Evolutionary conservation across 2,888 invertebrate genomes (phyloP).

Genomic region (Gryllus longicercus): DNA sequence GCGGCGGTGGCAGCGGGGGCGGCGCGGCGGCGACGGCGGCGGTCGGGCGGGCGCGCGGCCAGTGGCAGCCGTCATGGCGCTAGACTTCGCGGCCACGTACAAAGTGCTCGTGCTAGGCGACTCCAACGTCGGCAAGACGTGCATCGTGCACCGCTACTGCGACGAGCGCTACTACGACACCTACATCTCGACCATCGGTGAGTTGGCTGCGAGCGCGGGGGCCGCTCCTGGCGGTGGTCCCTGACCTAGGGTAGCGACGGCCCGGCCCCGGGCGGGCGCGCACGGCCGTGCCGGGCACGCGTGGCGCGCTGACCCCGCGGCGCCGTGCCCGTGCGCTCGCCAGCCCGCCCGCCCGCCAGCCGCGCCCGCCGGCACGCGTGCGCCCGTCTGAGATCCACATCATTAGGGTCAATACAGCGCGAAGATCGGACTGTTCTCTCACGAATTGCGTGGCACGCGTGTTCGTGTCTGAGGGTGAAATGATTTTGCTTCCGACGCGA

Average conservation of each 20-base stretch:
- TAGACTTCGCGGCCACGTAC: constrained; percentile 82
- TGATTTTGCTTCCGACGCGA: too few relatives aligned
- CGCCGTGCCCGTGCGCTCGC: too few relatives aligned
- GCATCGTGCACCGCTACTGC: constrained; percentile 85
- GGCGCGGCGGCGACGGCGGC: background rate
- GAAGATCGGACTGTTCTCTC: too few relatives aligned
- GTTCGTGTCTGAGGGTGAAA: too few relatives aligned
- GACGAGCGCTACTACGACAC: constrained; percentile 88
- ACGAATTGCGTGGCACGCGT: too few relatives aligned
- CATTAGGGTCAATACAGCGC: too few relatives aligned
- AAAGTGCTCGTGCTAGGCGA: constrained; percentile 83
- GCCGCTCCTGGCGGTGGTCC: background rate
- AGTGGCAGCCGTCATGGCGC: constrained; percentile 59
- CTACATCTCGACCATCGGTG: constrained; percentile 86
- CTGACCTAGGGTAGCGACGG: background rate
- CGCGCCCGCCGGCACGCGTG: too few relatives aligned
- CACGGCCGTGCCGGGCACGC: background rate
- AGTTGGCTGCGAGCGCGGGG: constrained; percentile 45
- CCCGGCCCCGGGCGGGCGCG: background rate
- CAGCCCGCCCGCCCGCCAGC: too few relatives aligned
- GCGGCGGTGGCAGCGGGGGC: background rate
- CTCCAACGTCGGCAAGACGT: constrained; percentile 87
- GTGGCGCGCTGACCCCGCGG: background rate
- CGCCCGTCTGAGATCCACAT: too few relatives aligned
- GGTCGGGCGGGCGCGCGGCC: background rate